Evolutionary conservation across 2,888 invertebrate species (phyloP), one percentile per base, ranked within the genome.

Genomic region (Andrena fulva): DNA sequence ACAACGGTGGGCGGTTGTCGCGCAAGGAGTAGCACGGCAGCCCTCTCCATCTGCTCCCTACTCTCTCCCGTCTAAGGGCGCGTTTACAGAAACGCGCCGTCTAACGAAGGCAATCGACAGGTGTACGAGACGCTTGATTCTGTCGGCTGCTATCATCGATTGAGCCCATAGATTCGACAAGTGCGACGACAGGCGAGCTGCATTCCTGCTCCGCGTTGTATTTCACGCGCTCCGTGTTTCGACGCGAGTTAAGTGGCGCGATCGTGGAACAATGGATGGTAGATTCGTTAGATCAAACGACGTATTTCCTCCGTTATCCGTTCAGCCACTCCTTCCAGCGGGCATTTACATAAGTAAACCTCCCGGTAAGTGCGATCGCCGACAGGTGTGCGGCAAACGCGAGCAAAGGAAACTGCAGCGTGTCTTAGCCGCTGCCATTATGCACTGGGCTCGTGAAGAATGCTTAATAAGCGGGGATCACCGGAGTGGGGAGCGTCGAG

Each of bases 281-380:
- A 27, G 56, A 56, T 56, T 24, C 56, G 56, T 56, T 24, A 56
- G 24, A 24, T 56, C 56, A 10, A 20, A 10, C 24, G 24, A 20
- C 24, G 56, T 48, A 12, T 50, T 50, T 20, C 50, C 50, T 20
- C 20, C 60, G 29, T 59, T 74, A 66, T 59, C 31, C 50, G n/a
- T 50, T 2, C 16, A 50, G 16, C 52, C 56, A 7, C 64, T 74
- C 60, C 59, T 76, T 52, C 78, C 59, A 67, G 77, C 67, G 75
- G 27, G 56, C 81, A 88, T 88, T 88, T 88, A 82, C 89, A 89
- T 89, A 89, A 87, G 87, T 84, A 87, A 90, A 88, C 84, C 80
- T 85, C 81, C 64, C 52, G 62, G 72, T 35, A 70, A 80, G 72
- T 31, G 75, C 64, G 69, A 83, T 83, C 74, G 59, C 31, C 66